Percentiles rank a stretch among this genome's conserved stretches.
phyloP scores from a whole-genome alignment of 1,140 invertebrate genomes.

The Anthonomus grandis region DNA sequence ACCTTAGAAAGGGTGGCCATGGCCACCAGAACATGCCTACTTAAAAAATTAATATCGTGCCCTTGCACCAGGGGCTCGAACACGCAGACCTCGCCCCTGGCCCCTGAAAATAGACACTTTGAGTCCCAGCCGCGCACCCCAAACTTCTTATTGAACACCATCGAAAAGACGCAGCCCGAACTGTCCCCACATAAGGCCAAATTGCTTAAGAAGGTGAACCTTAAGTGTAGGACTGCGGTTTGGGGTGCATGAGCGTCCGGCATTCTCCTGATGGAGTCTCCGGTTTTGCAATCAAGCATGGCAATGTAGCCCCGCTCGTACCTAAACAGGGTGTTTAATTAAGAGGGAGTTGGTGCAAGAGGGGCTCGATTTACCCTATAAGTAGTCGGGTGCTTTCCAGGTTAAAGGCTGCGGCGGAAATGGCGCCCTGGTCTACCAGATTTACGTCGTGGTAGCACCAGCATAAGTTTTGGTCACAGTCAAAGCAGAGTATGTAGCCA shows the following conservation, averaged over 20 bases:
- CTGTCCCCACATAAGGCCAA: slow-evolving; percentile 88
- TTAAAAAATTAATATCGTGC: slow-evolving; percentile 66
- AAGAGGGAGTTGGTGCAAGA: not conserved
- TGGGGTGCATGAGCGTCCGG: slow-evolving; percentile 83
- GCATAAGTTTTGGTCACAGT: slow-evolving; percentile 76
- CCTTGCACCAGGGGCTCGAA: slow-evolving; percentile 78
- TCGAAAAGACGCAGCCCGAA: slow-evolving; percentile 95
- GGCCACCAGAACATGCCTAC: slow-evolving; percentile 77
- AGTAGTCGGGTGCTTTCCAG: slow-evolving; percentile 80
- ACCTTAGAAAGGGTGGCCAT: slow-evolving; percentile 92
- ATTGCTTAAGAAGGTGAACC: slow-evolving; percentile 54
- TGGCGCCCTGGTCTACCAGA: slow-evolving; percentile 72
- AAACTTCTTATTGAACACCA: slow-evolving; percentile 85
- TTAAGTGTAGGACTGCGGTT: slow-evolving; percentile 83
- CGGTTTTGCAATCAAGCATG: slow-evolving; percentile 76
- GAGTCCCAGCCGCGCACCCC: slow-evolving; percentile 85
- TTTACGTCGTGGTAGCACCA: slow-evolving; percentile 74
- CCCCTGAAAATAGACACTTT: slow-evolving; percentile 88
- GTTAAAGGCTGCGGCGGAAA: slow-evolving; percentile 85
- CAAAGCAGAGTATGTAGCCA: slow-evolving; percentile 87
- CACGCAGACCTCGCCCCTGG: slow-evolving; percentile 90
- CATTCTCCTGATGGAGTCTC: slow-evolving; percentile 75
- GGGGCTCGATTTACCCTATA: slow-evolving; percentile 70
- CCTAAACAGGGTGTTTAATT: slow-evolving; percentile 27
- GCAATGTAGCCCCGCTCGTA: slow-evolving; percentile 81